Evolutionary conservation across 1,140 invertebrate species (phyloP), one percentile per base, ranked within the genome.

Genomic region (Drosophila erecta): DNA sequence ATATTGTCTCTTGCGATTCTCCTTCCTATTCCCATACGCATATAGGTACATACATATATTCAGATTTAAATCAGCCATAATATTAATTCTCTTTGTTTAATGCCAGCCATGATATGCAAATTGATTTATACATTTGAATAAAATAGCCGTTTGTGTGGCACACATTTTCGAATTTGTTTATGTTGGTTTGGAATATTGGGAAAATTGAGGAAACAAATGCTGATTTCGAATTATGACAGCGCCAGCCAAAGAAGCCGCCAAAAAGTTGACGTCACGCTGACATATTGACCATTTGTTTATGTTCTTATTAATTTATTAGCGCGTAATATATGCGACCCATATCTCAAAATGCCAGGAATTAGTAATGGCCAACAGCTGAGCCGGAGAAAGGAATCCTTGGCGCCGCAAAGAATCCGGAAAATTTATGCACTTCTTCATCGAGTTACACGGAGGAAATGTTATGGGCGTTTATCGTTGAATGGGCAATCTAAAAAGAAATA

Each of bases 281-380:
- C 84, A 85, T 71, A 89, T 90, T 89, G 84, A 55, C 58, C 72
- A 84, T 89, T 80, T 89, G 80, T 90, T 87, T 90, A 62, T 76
- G 54, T 72, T 65, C 30, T 54, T 70, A 65, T 74, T 61, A 86
- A 85, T 67, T 56, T 73, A 61, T 59, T 51, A 43, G 57, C 44
- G 12, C 49, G 22, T 55, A 76, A 84, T 51, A 59, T 61, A 83
- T 84, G 67, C 44, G 44, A 10, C 38, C 24, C 60, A 79, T 84
- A 60, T 70, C 17, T 76, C 56, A 65, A 55, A 11, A 38, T 53
- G 61, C 37, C 46, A 54, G 22, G 15, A 33, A 56, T 76, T 69
- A 74, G n/a, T 59, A 59, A 66, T 62, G 20, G 41, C 27, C 46
- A 74, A 40, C 81, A 85, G 72, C 72, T 76, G 75, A 60, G 38